Evolutionary conservation across 2,888 invertebrate genomes (phyloP).

Genomic region (Gryllus longicercus): DNA sequence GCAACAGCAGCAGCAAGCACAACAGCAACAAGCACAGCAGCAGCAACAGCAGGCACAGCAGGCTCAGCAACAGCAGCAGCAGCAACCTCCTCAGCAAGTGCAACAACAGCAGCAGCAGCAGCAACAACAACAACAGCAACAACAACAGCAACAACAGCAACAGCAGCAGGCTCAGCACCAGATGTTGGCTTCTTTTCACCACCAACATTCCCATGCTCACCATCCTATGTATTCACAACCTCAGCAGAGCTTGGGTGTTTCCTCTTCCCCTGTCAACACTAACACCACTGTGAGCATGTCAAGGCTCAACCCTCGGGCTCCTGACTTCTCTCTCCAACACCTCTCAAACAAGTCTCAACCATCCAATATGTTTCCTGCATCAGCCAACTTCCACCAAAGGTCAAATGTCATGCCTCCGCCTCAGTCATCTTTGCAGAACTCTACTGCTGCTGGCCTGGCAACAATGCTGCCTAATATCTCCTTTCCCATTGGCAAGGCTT

Average conservation of each 20-base stretch:
- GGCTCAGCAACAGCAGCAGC: too few species aligned
- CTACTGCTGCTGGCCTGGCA: slow-evolving; percentile 28
- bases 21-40: slow-evolving; percentile 22
- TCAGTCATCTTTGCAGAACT: slow-evolving; percentile 31
- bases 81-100: slow-evolving; percentile 36
- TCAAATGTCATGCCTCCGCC: slow-evolving; percentile 32
- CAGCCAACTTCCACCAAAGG: slow-evolving; percentile 33
- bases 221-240: slow-evolving; percentile 30
- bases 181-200: slow-evolving; percentile 31
- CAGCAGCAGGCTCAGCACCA: slow-evolving; percentile 18
- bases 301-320: slow-evolving; percentile 75
- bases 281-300: slow-evolving; percentile 56
- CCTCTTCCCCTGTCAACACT: slow-evolving; percentile 27
- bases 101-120: background rate
- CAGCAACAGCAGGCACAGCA: slow-evolving; percentile 29
- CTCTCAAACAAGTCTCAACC: slow-evolving; percentile 43
- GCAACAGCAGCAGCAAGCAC: slow-evolving; percentile 25
- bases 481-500: slow-evolving; percentile 32
- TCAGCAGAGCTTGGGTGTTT: slow-evolving; percentile 28
- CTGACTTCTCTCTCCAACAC: slow-evolving; percentile 64
- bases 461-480: slow-evolving; percentile 32
- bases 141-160: slow-evolving; percentile 29
- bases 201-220: slow-evolving; percentile 28
- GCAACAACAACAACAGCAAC: slow-evolving; percentile 19
- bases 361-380: slow-evolving; percentile 24